Base-by-base conservation (phyloP, 2,113 vertebrate species). In the Ivindomyrus marchei region DNA sequence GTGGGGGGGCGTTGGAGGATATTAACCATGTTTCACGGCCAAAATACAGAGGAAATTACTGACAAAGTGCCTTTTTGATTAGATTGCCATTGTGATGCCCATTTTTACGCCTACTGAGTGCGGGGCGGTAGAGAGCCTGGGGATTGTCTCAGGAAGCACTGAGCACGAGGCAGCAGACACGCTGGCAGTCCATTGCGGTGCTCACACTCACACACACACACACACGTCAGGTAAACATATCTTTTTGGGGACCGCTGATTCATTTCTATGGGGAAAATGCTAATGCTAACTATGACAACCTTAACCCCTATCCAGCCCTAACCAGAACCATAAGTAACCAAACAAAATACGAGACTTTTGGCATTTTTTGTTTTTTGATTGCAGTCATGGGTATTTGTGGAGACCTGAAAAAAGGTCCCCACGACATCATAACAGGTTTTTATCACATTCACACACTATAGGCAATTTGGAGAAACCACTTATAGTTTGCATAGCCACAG, bases 21-120 rank as follows among this genome's bases (percentile, higher is more conserved):
- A 87, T 90, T 90, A 86, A n/a, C 42, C 84, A 47, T n/a, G 83
- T 8, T 74, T 90, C 89, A 36, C 8, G 11, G 50, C n/a, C 46
- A 31, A 87, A 74, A 1, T n/a, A 19, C 58, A 87, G 9, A 17
- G 36, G 31, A 45, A 53, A 89, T 83, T 39, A 84, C 49, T 45
- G 52, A 39, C 49, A 58, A 50, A 85, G 47, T 31, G 4, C 47
- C 84, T 85, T 50, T 86, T 50, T 49, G 24, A 50, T 86, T 50
- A 86, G 4, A 50, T 11, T 5, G 45, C 42, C 24, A 19, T 80
- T 3, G 74, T 80, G 15, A 19, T 80, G 6, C 74, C 74, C 31
- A 5, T 80, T 39, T 42, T 17, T 17, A 15, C n/a, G 36, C 36
- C 36, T 39, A 19, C 15, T 39, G 1, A 80, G 74, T 80, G 74